These are phyloP conservation scores for Lasioglossum albipes DNA, from an alignment of 1,140 invertebrate genomes.

Conservation along the genomic window DNA sequence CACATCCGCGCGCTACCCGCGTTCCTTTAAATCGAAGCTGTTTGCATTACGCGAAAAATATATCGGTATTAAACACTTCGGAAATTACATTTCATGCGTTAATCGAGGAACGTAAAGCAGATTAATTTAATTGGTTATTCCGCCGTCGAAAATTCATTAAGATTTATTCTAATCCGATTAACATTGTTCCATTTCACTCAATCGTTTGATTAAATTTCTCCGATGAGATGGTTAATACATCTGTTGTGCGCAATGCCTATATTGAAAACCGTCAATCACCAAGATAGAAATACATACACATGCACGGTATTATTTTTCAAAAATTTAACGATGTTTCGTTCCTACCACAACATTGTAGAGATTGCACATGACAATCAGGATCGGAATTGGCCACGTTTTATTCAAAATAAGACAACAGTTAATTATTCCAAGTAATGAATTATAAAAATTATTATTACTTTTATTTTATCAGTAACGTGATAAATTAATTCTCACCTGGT, in stretches of 20 bases:
- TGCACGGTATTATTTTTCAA: too few relatives aligned
- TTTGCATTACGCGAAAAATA: constrained; percentile 3
- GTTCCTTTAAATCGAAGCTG: constrained; percentile 16
- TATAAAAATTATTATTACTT: too few relatives aligned
- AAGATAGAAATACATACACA: too few relatives aligned
- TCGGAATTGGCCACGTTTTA: too few relatives aligned
- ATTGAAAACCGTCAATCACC: constrained; percentile 7
- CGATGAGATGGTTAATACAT: neutral
- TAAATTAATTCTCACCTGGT: too few relatives aligned
- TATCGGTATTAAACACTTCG: constrained; percentile 7
- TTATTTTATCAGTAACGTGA: too few relatives aligned
- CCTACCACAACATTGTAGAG: too few relatives aligned
- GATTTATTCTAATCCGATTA: constrained; percentile 45
- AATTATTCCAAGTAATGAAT: too few relatives aligned
- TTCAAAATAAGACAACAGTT: too few relatives aligned
- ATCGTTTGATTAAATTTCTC: constrained; percentile 35
- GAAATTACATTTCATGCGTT: constrained; percentile 33
- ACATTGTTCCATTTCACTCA: constrained; percentile 36
- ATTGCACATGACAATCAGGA: too few relatives aligned
- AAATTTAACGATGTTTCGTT: too few relatives aligned
- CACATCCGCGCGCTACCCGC: neutral
- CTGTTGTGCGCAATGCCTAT: neutral
- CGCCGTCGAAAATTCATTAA: constrained; percentile 35
- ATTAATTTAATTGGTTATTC: constrained; percentile 41
- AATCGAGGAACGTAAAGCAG: constrained; percentile 36